These are phyloP conservation scores for Mustelus asterias DNA, from an alignment of 2,113 vertebrate species.

Conservation along the genomic window DNA sequence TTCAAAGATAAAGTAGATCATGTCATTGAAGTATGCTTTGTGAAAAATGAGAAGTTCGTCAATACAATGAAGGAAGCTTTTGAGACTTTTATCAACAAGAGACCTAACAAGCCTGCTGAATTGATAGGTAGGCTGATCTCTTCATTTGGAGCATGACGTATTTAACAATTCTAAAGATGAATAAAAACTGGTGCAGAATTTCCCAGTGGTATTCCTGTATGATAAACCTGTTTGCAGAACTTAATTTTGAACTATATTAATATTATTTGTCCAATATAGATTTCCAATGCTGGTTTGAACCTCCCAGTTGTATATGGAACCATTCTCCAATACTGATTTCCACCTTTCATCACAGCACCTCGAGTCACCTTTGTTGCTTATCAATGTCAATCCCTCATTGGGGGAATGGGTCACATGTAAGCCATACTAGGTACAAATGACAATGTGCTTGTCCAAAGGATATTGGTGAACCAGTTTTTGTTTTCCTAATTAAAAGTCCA, in stretches of 20 bases:
- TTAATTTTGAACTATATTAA: background rate
- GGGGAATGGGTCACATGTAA: too few relatives aligned
- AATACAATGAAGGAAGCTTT: slow-evolving; percentile 76
- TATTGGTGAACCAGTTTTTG: too few relatives aligned
- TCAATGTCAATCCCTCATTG: background rate
- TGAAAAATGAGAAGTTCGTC: slow-evolving; percentile 69
- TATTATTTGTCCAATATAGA: background rate
- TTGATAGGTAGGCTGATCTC: slow-evolving; percentile 59
- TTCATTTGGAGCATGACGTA: background rate
- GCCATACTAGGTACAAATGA: too few relatives aligned
- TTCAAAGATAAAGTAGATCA: slow-evolving; percentile 75
- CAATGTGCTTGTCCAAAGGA: too few relatives aligned
- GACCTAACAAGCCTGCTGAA: slow-evolving; percentile 74
- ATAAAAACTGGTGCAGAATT: background rate
- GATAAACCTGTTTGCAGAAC: background rate
- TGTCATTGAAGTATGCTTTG: slow-evolving; percentile 71
- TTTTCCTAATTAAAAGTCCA: too few relatives aligned
- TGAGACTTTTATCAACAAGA: slow-evolving; percentile 73
- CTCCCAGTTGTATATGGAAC: background rate
- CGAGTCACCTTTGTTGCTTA: background rate
- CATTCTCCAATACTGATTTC: background rate
- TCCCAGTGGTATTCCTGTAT: background rate
- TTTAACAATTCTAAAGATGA: background rate
- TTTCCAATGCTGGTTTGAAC: background rate
- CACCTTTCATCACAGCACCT: background rate